phyloP scores from a whole-genome alignment of 2,113 vertebrate species.

The Clarias macrocephalus region DNA sequence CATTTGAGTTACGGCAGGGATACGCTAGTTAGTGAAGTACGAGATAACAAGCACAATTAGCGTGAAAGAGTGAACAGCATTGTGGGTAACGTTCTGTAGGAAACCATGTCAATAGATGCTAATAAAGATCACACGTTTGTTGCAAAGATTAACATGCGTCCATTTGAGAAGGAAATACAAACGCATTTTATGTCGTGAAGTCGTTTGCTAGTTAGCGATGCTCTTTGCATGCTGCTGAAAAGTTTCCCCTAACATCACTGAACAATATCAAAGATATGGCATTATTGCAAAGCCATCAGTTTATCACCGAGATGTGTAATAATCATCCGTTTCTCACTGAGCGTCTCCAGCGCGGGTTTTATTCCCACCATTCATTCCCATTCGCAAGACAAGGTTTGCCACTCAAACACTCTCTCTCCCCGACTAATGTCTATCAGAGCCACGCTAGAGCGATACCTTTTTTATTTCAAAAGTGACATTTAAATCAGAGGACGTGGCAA shows the following conservation, averaged over 20 bases:
- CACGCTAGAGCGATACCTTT: constrained; percentile 55
- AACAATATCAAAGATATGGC: constrained; percentile 54
- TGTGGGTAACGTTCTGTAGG: not conserved
- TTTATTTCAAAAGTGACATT: constrained; percentile 60
- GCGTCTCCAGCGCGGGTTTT: constrained; percentile 32
- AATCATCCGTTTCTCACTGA: constrained; percentile 38
- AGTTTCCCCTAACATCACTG: constrained; percentile 46
- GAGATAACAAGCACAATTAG: not conserved
- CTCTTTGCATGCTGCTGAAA: not conserved
- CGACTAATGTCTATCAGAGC: constrained; percentile 55
- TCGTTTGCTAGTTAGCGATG: constrained; percentile 1
- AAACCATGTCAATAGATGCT: not conserved
- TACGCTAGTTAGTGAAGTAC: not conserved
- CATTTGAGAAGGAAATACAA: not conserved
- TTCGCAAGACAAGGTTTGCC: constrained; percentile 50
- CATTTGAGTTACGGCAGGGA: not conserved
- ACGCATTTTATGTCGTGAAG: not conserved
- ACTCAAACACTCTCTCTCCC: constrained; percentile 39
- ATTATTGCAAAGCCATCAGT: constrained; percentile 50
- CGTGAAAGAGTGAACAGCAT: not conserved
- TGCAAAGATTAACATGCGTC: not conserved
- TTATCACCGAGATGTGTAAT: constrained; percentile 48
- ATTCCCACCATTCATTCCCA: constrained; percentile 53
- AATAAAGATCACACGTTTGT: not conserved
- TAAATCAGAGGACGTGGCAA: constrained; percentile 54